Percentiles rank a stretch among this genome's conserved stretches.
phyloP scores from a whole-genome alignment of 2,888 invertebrate genomes.

The Macrophya alboannulata region DNA sequence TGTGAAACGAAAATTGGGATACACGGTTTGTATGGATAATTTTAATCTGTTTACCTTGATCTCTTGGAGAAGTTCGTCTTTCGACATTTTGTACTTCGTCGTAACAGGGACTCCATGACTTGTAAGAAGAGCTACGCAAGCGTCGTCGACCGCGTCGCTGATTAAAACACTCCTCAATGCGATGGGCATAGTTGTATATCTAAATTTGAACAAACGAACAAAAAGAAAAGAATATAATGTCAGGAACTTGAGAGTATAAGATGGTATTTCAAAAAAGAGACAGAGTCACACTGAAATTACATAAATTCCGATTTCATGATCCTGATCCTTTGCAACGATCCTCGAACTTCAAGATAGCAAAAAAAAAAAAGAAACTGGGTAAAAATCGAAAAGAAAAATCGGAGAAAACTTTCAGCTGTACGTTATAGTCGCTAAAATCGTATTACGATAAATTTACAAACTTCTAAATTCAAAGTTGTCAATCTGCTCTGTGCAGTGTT shows the following conservation, averaged over 20 bases:
- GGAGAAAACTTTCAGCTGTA: too few relatives aligned
- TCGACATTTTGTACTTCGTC: conserved; percentile 89
- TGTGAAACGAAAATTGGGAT: too few relatives aligned
- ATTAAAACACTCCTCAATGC: conserved; percentile 90
- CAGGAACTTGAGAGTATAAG: background rate
- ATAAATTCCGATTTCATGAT: too few relatives aligned
- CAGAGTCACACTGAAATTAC: too few relatives aligned
- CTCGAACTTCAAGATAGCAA: too few relatives aligned
- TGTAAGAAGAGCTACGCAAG: conserved; percentile 91
- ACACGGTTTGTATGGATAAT: too few relatives aligned
- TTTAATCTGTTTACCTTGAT: conserved; percentile 86
- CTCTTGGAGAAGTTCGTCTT: conserved; percentile 91
- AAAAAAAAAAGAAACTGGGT: background rate
- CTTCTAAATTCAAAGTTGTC: background rate
- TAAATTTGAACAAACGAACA: too few relatives aligned
- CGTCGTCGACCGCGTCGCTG: conserved; percentile 95
- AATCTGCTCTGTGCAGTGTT: background rate
- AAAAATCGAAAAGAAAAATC: background rate
- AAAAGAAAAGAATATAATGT: background rate
- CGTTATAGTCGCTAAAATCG: background rate
- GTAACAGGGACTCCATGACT: conserved; percentile 90
- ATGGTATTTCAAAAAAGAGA: too few relatives aligned
- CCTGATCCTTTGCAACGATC: too few relatives aligned
- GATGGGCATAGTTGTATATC: conserved; percentile 69
- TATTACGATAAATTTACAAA: background rate